Evolutionary conservation across 2,888 invertebrate species (phyloP).

Genomic region (Xestoiulus laeticollis): DNA sequence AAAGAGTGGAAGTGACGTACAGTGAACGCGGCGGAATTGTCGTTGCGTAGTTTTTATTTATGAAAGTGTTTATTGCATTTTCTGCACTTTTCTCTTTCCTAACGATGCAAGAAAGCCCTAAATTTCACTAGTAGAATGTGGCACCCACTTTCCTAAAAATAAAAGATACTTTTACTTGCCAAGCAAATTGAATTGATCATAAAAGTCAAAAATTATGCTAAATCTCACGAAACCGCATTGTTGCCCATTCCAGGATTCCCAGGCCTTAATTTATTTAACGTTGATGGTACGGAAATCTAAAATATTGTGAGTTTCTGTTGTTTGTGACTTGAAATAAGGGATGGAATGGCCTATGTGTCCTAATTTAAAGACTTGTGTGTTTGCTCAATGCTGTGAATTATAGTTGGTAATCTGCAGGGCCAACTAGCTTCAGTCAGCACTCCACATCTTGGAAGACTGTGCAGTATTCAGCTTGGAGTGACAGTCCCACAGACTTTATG

Average conservation of each 20-base stretch:
- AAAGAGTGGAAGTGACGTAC: conserved; percentile 16
- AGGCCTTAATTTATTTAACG: background rate
- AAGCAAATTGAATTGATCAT: background rate
- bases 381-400: too few species aligned
- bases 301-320: too few species aligned
- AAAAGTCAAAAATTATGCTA: conserved; percentile 4
- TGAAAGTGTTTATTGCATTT: conserved; percentile 28
- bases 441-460: too few species aligned
- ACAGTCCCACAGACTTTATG: too few species aligned
- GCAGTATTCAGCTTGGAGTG: too few species aligned
- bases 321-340: too few species aligned
- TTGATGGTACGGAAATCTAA: too few species aligned
- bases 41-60: background rate
- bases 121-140: background rate
- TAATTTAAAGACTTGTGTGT: too few species aligned
- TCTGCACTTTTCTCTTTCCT: background rate
- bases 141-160: background rate
- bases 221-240: background rate
- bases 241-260: background rate
- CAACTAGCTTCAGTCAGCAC: too few species aligned
- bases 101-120: background rate
- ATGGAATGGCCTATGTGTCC: too few species aligned
- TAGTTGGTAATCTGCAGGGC: too few species aligned
- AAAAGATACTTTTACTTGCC: background rate
- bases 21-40: background rate